phyloP scores from a whole-genome alignment of 2,113 vertebrate genomes.

The Rynchops niger region DNA sequence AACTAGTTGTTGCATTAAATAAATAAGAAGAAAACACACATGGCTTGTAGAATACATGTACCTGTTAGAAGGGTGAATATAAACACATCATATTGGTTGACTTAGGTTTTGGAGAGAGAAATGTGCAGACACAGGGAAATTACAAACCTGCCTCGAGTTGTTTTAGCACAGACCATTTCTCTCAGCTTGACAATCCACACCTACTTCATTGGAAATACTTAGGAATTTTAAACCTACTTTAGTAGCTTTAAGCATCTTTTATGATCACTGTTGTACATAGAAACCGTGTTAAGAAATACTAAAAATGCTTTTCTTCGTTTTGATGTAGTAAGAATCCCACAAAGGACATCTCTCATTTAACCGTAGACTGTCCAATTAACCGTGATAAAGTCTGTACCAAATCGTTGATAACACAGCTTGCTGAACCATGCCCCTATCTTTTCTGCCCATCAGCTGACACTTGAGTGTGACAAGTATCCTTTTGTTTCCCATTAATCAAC shows the following conservation, averaged over 20 bases:
- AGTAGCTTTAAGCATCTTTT: background rate
- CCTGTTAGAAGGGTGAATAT: background rate
- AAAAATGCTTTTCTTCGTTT: background rate
- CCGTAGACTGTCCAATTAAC: background rate
- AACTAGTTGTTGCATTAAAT: background rate
- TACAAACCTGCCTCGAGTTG: background rate
- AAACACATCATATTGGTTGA: background rate
- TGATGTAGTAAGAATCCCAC: background rate
- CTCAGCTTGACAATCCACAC: background rate
- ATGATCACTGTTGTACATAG: background rate
- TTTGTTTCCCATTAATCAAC: slow-evolving; percentile 8
- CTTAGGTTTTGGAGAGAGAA: background rate
- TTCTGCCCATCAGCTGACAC: background rate
- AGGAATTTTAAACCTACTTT: background rate
- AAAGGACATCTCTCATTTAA: background rate
- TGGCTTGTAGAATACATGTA: no score
- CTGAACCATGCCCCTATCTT: background rate
- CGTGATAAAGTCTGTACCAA: background rate
- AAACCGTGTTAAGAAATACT: background rate
- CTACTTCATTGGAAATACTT: background rate
- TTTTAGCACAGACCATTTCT: background rate
- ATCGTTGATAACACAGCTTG: background rate
- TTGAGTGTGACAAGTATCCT: background rate
- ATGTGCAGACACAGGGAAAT: background rate
- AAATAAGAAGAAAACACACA: background rate